Evolutionary conservation across 2,797 vertebrate species (phyloP).

Genomic region (Basileuterus tristriatus): DNA sequence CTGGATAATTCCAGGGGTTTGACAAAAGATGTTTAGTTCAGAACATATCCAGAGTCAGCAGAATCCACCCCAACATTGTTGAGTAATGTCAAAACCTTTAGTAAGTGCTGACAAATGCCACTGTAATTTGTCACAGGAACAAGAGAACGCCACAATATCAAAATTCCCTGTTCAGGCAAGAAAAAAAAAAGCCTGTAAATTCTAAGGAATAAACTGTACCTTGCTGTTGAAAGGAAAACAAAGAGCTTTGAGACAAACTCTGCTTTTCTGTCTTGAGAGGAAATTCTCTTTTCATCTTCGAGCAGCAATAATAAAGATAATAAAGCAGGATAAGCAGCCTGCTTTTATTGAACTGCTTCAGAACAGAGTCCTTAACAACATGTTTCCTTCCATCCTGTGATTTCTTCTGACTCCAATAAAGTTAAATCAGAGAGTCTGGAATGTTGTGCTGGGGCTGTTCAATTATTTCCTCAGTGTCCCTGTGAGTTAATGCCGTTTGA

Average conservation of each 20-base stretch:
- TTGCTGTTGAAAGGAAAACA: not conserved
- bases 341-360: not conserved
- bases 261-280: not conserved
- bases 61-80: not conserved
- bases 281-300: not conserved
- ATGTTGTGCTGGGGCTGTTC: not conserved
- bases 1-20: not conserved
- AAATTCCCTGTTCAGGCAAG: not conserved
- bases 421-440: conserved; percentile 7
- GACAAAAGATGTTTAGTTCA: not conserved
- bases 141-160: not conserved
- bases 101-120: not conserved
- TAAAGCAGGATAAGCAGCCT: not conserved
- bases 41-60: not conserved
- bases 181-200: not conserved
- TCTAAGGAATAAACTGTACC: not conserved
- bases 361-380: not conserved
- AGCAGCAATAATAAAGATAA: not conserved
- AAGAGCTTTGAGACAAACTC: not conserved
- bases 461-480: not conserved
- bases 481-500: not conserved
- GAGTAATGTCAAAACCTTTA: not conserved
- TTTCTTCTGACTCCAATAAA: conserved; percentile 32
- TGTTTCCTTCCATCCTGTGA: not conserved
- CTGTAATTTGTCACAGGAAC: not conserved